Evolutionary conservation across 2,888 invertebrate genomes (phyloP), one percentile per base, ranked within the genome.

Genomic region (Dermolepida albohirtum): DNA sequence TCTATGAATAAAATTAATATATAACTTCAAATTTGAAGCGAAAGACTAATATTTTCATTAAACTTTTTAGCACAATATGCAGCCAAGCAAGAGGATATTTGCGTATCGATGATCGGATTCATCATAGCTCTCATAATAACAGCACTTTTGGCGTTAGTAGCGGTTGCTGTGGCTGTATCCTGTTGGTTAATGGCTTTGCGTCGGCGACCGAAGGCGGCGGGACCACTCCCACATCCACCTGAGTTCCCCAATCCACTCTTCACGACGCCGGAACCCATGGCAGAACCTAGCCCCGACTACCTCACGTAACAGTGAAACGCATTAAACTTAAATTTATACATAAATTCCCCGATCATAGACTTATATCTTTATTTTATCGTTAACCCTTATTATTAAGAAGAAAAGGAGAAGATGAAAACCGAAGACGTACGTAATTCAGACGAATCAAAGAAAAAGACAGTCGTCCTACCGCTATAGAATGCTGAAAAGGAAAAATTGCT

Each of bases 121-220:
- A 94, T 96, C 75, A 94, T 96, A 78, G 95, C 96, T 74, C 86
- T 96, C 78, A 93, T 96, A 72, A 92, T 97, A 81, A 97, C 96
- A 73, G 96, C 96, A 57, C 87, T 96, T 71, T 85, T 97, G 79
- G 96, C 96, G 68, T 87, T 97, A 72, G 96, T 96, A 69, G 96
- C 96, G 67, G 96, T 97, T 67, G 96, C 96, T 29, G 94, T 96
- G 59, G 96, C 96, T 67, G 96, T 96, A 68, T 96, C 95, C 71
- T 96, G 96, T 84, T 97, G 96, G 96, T 87, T 96, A 73, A 94
- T 96, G 89, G 96, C 96, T 76, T 96, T 96, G 86, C 86, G 96
- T 74, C 89, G 95, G 76, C 89, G 93, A 79, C 93, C 95, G 63
- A 94, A 94, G 78, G 89, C 93, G 62, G 89, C 93, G 72, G 96